Evolutionary conservation across 2,797 vertebrate species (phyloP), one percentile per base, ranked within the genome.

Genomic region (Nannoperca obscura): DNA sequence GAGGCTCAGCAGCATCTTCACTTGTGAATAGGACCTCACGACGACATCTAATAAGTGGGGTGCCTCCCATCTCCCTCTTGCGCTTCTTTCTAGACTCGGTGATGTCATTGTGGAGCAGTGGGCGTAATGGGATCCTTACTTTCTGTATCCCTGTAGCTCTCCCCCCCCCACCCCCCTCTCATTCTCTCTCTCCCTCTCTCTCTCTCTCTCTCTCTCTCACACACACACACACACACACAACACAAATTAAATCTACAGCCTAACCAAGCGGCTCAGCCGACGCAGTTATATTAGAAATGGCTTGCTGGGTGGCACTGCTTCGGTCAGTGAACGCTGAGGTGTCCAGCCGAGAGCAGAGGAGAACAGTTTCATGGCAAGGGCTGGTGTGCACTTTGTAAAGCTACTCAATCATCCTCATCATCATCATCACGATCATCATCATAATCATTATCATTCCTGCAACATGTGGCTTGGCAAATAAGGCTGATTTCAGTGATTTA

Each of bases 91-190:
- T 80, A 88, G 81, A 85, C 79, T 70, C 80, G 76, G 80, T 95
- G 95, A 95, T 95, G 94, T 95, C 94, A 95, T 54, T 84, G 78
- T 83, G 84, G 80, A 87, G 85, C 85, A 76, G 81, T 70, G 78
- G 83, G 90, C 93, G 92, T 94, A 91, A 92, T 91, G 91, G 81
- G 86, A 91, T 86, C 81, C 82, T 89, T 74, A 69, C 85, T 86
- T 78, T 86, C 60, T 79, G 67, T 57, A 70, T 71, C 81, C 47
- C 58, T 10, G 10, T 34, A 49, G 20, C 73, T 60, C 47, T 47
- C 44, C 61, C 36, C 46, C 50, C 47, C 47, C 57, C 4, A 12
- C 36, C 9, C 8, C 36, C 36, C 46, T 40, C 24, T 27, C 24
- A 27, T 27, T 1, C 24, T 27, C 17, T 34, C 40, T n/a, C 32